Base-by-base conservation (phyloP, 2,113 vertebrate species). In the Ancistrus triradiatus region DNA sequence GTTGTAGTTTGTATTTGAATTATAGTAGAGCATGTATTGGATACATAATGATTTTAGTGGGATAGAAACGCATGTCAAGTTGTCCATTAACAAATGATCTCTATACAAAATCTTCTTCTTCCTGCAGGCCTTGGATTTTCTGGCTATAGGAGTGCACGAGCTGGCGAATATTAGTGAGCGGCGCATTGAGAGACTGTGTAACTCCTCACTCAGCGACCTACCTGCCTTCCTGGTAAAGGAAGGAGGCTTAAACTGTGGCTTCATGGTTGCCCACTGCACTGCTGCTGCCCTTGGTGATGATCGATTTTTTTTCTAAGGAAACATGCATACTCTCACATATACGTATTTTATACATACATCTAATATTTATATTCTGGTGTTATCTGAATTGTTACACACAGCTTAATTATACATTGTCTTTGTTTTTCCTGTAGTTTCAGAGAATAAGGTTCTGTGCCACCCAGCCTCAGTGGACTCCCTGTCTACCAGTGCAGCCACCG, bases 201-300 rank as follows among this genome's bases (percentile, higher is more conserved):
- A 99, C 62, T 95, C 95, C 0, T 92, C 94, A 0, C 93, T 98
- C 65, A 98, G 95, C 0, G 93, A 97, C 56, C 82, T 99, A 59
- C 96, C 95, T 10, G 89, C 95, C 3, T 99, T 99, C 83, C 86
- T 99, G 40, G 96, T 99, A 68, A 91, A 91, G 0, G 95, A 96
- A 73, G 96, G 96, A 6, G 96, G 96, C 5, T 89, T 99, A 62
- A 98, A 99, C 81, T 95, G 93, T 0, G 96, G 96, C 1, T 99
- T 99, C 80, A 99, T 99, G 96, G 95, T 99, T 7, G 96, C 94
- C 11, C 96, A 99, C 74, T 99, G 95, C 75, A 95, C 96, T 0
- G 95, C 96, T 1, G 96, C 96, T 3, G 81, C 95, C 21, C 83
- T 99, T 21, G 95, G 95, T 98, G 63, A 82, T 10, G 22, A 33